These are phyloP conservation scores for Coecobrya sp. DNA, from an alignment of 2,888 invertebrate genomes.

Conservation along the genomic window DNA sequence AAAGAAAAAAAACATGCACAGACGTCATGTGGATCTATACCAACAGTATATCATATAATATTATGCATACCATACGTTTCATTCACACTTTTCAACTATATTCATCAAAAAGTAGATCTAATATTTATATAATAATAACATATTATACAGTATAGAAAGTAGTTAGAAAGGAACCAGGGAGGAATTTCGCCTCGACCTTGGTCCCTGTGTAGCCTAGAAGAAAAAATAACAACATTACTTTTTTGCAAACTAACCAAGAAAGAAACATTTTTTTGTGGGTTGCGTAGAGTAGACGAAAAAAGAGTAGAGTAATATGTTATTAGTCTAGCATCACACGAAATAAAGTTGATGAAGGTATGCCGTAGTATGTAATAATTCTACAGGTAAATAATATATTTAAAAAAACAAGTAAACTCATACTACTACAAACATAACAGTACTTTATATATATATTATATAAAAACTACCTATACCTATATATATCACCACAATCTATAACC, in stretches of 20 bases:
- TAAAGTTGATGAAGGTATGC: background rate
- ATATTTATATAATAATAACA: too few relatives aligned
- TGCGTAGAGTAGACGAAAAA: constrained; percentile 20
- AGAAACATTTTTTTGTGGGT: constrained; percentile 3
- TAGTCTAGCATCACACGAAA: background rate
- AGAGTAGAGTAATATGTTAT: background rate
- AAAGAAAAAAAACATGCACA: background rate
- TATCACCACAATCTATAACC: constrained; percentile 12
- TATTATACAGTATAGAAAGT: too few relatives aligned
- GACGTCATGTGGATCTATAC: constrained; percentile 8
- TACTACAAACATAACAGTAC: background rate
- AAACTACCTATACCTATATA: background rate
- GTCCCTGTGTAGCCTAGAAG: background rate
- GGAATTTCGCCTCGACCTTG: constrained; percentile 12
- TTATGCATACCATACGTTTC: constrained; percentile 1
- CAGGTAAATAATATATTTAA: constrained; percentile 48
- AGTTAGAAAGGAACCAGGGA: background rate
- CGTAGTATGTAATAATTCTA: constrained; percentile 19
- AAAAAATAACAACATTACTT: background rate
- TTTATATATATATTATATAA: background rate
- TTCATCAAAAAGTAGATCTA: background rate
- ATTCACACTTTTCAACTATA: background rate
- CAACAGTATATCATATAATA: background rate
- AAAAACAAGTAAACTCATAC: constrained; percentile 29
- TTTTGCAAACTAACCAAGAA: background rate